A percentile compares a stretch with the other conserved stretches of the same genome.
These are phyloP conservation scores for Pollenia labialis DNA, from an alignment of 2,888 invertebrate genomes.

Conservation along the genomic window DNA sequence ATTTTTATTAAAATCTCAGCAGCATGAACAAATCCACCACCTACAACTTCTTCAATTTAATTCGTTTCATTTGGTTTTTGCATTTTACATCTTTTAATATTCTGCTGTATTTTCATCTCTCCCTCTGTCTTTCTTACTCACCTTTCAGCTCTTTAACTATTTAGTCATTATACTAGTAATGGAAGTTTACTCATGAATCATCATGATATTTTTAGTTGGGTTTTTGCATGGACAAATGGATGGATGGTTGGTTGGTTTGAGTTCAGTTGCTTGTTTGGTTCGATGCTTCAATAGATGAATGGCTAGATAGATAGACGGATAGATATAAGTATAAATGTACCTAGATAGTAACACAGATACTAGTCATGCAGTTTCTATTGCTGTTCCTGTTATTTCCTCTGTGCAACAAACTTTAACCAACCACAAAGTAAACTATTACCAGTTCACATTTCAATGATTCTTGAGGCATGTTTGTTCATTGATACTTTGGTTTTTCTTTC, in stretches of 20 bases:
- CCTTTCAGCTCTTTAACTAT: background rate
- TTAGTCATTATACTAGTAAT: conserved; percentile 54
- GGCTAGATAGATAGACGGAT: conserved; percentile 12
- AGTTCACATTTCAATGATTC: conserved; percentile 75
- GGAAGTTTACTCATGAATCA: conserved; percentile 35
- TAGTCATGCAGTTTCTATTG: conserved; percentile 1
- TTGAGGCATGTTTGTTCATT: conserved; percentile 73
- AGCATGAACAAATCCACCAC: conserved; percentile 18
- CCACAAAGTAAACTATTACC: conserved; percentile 74
- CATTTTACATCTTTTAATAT: conserved; percentile 49
- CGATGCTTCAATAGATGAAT: conserved; percentile 39
- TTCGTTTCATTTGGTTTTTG: conserved; percentile 53
- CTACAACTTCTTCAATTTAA: conserved; percentile 57
- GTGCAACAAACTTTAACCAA: conserved; percentile 64
- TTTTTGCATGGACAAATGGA: conserved; percentile 37
- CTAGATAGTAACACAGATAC: conserved; percentile 14
- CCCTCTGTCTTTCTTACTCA: background rate
- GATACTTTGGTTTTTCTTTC: conserved; percentile 65
- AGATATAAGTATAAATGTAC: no score
- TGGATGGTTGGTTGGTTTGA: conserved; percentile 17
- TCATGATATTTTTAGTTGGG: background rate
- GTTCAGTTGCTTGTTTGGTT: conserved; percentile 9
- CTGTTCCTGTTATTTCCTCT: conserved; percentile 45
- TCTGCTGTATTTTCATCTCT: background rate
- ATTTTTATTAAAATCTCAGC: background rate